A percentile compares a stretch with the other conserved stretches of the same genome.
These are phyloP conservation scores for Hippocampus guttulatus DNA, from an alignment of 2,113 vertebrate genomes.

Conservation along the genomic window DNA sequence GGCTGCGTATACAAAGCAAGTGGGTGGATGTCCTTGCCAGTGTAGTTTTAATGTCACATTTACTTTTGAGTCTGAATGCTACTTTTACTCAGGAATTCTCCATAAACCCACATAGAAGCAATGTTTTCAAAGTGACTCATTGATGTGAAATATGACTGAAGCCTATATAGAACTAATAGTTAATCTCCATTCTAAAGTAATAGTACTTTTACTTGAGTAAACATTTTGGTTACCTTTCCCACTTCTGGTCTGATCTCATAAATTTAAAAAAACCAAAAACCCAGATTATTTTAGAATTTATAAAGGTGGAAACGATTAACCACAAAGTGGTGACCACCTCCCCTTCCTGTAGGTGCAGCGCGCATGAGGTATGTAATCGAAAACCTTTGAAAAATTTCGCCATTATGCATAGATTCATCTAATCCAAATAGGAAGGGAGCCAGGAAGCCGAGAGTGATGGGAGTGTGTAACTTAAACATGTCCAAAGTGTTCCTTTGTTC, in stretches of 20 bases:
- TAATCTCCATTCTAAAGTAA: no score
- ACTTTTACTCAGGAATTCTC: no score
- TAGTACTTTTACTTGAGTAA: no score
- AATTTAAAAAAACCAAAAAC: no score
- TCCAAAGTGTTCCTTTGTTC: conserved; percentile 58
- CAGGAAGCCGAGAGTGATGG: conserved; percentile 9
- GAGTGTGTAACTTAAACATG: conserved; percentile 44
- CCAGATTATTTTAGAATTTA: no score
- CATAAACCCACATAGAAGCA: no score
- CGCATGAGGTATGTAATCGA: neutral
- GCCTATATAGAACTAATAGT: no score
- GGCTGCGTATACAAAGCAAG: neutral
- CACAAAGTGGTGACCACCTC: neutral
- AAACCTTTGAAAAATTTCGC: neutral
- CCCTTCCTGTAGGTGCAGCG: neutral
- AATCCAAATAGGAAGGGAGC: neutral
- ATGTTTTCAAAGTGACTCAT: no score
- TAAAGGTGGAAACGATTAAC: neutral
- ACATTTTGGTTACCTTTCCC: no score
- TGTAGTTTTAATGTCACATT: neutral
- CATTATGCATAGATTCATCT: neutral
- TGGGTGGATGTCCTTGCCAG: neutral
- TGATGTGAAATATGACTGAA: no score
- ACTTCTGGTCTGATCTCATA: no score
- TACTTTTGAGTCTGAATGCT: no score